Evolutionary conservation across 2,797 vertebrate genomes (phyloP).

Genomic region (Poecilia velifera): DNA sequence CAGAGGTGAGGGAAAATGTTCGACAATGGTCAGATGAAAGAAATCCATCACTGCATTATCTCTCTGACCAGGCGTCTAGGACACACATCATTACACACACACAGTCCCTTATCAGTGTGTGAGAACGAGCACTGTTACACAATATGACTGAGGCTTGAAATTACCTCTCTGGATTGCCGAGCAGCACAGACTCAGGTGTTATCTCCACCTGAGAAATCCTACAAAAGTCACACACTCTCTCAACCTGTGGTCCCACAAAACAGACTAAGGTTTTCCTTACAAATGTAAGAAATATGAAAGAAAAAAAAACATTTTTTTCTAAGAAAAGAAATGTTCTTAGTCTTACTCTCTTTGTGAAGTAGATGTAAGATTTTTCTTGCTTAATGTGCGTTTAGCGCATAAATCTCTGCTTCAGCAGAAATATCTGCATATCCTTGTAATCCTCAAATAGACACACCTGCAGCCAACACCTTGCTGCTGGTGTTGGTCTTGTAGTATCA

Average conservation of each 20-base stretch:
- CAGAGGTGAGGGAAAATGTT: slow-evolving; percentile 41
- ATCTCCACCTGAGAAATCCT: slow-evolving; percentile 5
- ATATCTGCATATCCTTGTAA: not conserved
- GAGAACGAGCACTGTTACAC: slow-evolving; percentile 35
- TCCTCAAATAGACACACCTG: not conserved
- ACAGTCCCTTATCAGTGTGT: slow-evolving; percentile 25
- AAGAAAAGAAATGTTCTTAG: not conserved
- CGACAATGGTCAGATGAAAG: slow-evolving; percentile 48
- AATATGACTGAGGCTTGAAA: slow-evolving; percentile 40
- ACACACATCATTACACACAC: slow-evolving; percentile 34
- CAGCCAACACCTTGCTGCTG: not conserved
- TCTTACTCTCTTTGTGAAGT: not conserved
- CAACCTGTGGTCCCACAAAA: not conserved
- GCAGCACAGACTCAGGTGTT: slow-evolving; percentile 9
- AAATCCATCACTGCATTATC: slow-evolving; percentile 77
- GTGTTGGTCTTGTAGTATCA: slow-evolving; percentile 1
- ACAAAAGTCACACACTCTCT: not conserved
- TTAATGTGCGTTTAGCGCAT: not conserved
- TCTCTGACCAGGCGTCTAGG: slow-evolving; percentile 55
- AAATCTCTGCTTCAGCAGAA: not conserved
- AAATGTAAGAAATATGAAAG: not conserved
- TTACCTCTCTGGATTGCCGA: slow-evolving; percentile 26
- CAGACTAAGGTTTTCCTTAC: not conserved
- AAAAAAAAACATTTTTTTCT: not conserved
- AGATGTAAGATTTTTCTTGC: not conserved